These are phyloP conservation scores for Hassar affinis DNA, from an alignment of 2,113 vertebrate genomes.

Conservation along the genomic window DNA sequence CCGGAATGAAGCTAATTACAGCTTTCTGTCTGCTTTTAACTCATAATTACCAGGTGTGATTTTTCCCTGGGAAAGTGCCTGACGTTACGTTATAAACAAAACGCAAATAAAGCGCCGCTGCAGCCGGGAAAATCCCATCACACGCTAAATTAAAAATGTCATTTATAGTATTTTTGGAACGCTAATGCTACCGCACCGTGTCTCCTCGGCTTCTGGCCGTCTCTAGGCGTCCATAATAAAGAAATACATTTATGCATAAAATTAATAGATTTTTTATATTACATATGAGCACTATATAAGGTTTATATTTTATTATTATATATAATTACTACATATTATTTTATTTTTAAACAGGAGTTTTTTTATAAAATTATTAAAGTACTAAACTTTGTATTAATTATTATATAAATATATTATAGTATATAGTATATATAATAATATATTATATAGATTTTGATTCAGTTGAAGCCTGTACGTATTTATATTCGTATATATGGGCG, in stretches of 20 bases:
- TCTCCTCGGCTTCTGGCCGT: background rate
- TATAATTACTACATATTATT: background rate
- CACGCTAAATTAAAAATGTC: no score
- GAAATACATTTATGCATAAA: no score
- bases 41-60: background rate
- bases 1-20: conserved; percentile 1
- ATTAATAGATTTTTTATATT: background rate
- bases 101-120: background rate
- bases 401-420: background rate
- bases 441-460: background rate
- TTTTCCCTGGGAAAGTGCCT: background rate
- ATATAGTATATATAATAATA: background rate
- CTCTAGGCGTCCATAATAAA: background rate
- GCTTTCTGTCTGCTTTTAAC: conserved; percentile 1
- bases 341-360: no score
- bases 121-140: background rate
- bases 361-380: no score
- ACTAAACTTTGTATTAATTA: background rate
- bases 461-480: background rate
- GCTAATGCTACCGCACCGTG: background rate
- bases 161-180: background rate
- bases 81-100: background rate
- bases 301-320: background rate
- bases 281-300: no score
- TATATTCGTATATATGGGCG: no score